Evolutionary conservation across 2,113 vertebrate genomes (phyloP).

Genomic region (Ctenomys sociabilis): DNA sequence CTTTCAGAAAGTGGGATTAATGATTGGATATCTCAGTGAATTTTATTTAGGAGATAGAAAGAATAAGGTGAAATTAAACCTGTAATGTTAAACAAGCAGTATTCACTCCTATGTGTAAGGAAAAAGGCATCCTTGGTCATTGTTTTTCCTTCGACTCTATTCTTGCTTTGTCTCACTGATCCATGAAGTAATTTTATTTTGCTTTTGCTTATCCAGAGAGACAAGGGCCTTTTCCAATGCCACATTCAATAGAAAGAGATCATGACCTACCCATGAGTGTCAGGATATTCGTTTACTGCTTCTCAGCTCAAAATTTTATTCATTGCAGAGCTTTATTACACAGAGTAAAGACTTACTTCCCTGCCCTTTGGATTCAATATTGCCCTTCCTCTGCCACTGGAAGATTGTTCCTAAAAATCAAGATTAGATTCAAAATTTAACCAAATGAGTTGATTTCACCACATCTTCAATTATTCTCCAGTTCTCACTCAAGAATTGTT

Average conservation of each 20-base stretch:
- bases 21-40: not conserved
- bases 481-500: not conserved
- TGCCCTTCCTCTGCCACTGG: not conserved
- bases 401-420: not conserved
- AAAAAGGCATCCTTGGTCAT: not conserved
- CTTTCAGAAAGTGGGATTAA: not conserved
- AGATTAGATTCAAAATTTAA: not conserved
- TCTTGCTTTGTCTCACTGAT: not conserved
- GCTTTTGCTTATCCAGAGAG: not conserved
- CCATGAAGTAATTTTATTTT: not conserved
- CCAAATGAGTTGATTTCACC: not conserved
- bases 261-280: not conserved
- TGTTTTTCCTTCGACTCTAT: not conserved
- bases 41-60: not conserved
- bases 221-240: not conserved
- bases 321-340: not conserved
- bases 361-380: not conserved
- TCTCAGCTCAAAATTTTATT: not conserved
- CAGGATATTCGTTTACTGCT: not conserved
- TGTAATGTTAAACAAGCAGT: not conserved
- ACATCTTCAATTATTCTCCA: not conserved
- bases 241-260: not conserved
- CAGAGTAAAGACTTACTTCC: not conserved
- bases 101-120: not conserved
- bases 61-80: not conserved